Base-by-base conservation (phyloP, 2,888 invertebrate species). In the Nomada fucata region DNA sequence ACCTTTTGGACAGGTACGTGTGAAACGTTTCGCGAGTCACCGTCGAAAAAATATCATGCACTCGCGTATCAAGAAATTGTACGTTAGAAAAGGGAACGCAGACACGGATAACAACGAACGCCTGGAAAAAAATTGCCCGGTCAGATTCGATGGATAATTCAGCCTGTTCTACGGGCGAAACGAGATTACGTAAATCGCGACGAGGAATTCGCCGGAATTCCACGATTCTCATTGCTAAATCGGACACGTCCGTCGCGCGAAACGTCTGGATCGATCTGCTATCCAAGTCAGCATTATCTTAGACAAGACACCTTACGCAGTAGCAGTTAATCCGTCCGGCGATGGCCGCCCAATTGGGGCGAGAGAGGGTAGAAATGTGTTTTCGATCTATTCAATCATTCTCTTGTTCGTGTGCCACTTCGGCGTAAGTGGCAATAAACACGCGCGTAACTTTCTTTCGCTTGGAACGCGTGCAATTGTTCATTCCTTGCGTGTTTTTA, bases 1-100 rank as follows among this genome's bases (percentile, higher is more conserved):
- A 13, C 47, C 36, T 7, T 36, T 7, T 36, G 36, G 36, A 7
- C 36, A 36, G 5, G 13, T 15, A 2, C 10, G 64, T 75, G n/a
- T 47, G 79, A 64, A 79, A 59, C 47, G 64, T 71, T 47, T 55
- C 65, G 71, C 65, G 53, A 55, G 76, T 55, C 47, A 67, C 64
- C 60, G 52, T 65, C 74, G 76, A 76, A 36, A 60, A 53, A 50
- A 23, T 75, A 61, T 44, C 53, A 23, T 67, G 55, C 42, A 29
- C 13, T 53, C 60, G 29, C 53, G 52, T 26, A 36, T 11, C 36
- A 65, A 36, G 50, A 29, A 78, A 36, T n/a, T 13, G 47, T 65
- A 36, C 29, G 26, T 72, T 55, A 53, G 23, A 53, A 64, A 70
- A 64, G 64, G 23, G 23, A 23, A 42, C 50, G 13, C 52, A 36